Evolutionary conservation across 1,140 invertebrate genomes (phyloP), one percentile per base, ranked within the genome.

Genomic region (Conus betulinus): DNA sequence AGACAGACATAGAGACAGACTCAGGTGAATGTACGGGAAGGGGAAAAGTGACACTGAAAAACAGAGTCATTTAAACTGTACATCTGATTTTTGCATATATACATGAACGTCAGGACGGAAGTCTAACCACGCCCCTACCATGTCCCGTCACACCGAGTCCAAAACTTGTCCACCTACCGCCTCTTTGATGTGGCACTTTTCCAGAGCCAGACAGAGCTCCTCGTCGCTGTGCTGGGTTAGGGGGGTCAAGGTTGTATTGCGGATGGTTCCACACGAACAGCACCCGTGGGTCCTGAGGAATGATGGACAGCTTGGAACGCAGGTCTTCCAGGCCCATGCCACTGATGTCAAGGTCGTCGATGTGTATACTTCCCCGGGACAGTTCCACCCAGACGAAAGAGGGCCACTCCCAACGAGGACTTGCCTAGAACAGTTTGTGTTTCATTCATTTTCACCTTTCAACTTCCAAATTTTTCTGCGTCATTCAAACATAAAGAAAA

Each of bases 191-290:
- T 97, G 95, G 27, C 96, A 96, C 90, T n/a, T 96, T 96, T 96
- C 96, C 20, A 97, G 91, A 10, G 95, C 96, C 53, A 93, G 93
- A 97, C 97, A 97, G 53, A 97, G 71, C n/a, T 96, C 95, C 20
- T 90, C 91, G 93, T 97, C 97, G 5, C 90, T 91, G 89, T 96
- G 95, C 25, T 94, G 88, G 20, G 95, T 91, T 89, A 96, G n/a
- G 96, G 13, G 97, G 97, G 94, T 97, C 97, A 23, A 97, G 92
- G 93, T 97, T 97, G 84, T 94, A 94, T n/a, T n/a, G 82, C 95
- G 93, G 5, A 96, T 83, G 84, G 95, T 94, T 60, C 95, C 95
- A n/a, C 23, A 93, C 93, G 91, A 96, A 96, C 23, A 96, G 89
- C 20, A 95, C 94, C n/a, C n/a, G n/a, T n/a, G 95, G 95, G 88